These are phyloP conservation scores for Phenacoccus solenopsis DNA, from an alignment of 1,140 invertebrate genomes.

Conservation along the genomic window DNA sequence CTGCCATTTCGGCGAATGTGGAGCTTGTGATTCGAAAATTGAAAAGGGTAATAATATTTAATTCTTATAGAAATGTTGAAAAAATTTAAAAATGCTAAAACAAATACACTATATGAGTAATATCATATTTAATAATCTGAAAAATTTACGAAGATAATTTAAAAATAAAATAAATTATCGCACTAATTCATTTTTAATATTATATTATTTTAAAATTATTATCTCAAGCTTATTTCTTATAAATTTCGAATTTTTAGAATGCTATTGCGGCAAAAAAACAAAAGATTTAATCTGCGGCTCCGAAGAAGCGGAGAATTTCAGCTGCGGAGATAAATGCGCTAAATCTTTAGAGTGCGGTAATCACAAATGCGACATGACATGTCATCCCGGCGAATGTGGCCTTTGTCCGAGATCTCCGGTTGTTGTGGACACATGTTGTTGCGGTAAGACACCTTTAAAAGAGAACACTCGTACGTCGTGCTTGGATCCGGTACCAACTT, in stretches of 20 bases:
- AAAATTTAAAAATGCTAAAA: no score
- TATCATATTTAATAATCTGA: no score
- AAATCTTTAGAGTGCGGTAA: constrained; percentile 56
- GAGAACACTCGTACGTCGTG: constrained; percentile 48
- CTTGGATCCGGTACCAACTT: constrained; percentile 73
- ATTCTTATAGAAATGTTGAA: background rate
- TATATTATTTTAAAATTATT: no score
- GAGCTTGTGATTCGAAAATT: constrained; percentile 40
- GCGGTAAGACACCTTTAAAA: constrained; percentile 53
- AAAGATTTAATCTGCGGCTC: constrained; percentile 27
- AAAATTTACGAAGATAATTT: no score
- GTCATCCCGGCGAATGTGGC: constrained; percentile 47
- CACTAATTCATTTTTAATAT: no score
- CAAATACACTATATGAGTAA: no score
- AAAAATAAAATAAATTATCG: no score
- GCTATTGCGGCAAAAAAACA: constrained; percentile 41
- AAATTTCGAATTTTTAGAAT: constrained; percentile 37
- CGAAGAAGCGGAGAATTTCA: constrained; percentile 32
- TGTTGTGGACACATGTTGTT: constrained; percentile 63
- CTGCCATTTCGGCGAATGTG: constrained; percentile 43
- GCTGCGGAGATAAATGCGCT: constrained; percentile 55
- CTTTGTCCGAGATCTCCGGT: constrained; percentile 49
- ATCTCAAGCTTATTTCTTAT: no score
- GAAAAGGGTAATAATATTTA: constrained; percentile 35
- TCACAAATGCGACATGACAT: constrained; percentile 57